A percentile compares a stretch with the other conserved stretches of the same genome.
phyloP scores from a whole-genome alignment of 2,797 vertebrate species.

The Holocentrus rufus region DNA sequence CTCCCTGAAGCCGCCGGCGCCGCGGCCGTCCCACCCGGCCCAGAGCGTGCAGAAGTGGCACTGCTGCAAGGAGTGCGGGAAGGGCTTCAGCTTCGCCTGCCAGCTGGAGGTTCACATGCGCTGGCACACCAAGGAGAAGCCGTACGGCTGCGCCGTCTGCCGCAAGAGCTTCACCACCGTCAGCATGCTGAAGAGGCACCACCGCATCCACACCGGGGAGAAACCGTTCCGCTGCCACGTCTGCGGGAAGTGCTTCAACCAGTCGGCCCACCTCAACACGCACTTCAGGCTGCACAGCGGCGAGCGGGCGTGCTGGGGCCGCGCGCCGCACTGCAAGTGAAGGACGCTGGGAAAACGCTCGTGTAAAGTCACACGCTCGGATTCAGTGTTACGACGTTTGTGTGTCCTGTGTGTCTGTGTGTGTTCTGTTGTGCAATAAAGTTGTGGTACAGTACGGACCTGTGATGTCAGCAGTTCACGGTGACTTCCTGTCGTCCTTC shows the following conservation, averaged over 20 bases:
- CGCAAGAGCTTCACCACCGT: slow-evolving; percentile 78
- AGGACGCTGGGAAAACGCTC: neutral
- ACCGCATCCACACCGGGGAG: slow-evolving; percentile 79
- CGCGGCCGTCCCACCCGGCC: slow-evolving; percentile 51
- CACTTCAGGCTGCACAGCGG: slow-evolving; percentile 78
- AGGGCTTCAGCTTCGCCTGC: slow-evolving; percentile 79
- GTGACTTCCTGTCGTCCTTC: too few relatives aligned
- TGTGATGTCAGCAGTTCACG: too few relatives aligned
- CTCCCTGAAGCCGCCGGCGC: slow-evolving; percentile 31
- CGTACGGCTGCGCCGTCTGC: slow-evolving; percentile 75
- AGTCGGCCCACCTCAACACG: slow-evolving; percentile 79
- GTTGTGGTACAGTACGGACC: too few relatives aligned
- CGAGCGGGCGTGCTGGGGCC: slow-evolving; percentile 61
- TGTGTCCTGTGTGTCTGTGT: too few relatives aligned
- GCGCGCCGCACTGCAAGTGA: slow-evolving; percentile 38
- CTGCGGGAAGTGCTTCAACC: slow-evolving; percentile 80
- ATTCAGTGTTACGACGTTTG: too few relatives aligned
- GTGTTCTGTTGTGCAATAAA: too few relatives aligned
- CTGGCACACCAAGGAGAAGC: slow-evolving; percentile 82
- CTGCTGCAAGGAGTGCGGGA: slow-evolving; percentile 77
- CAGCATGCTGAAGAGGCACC: slow-evolving; percentile 79
- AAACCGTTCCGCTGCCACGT: slow-evolving; percentile 78
- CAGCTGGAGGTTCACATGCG: slow-evolving; percentile 81
- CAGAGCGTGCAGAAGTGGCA: slow-evolving; percentile 73
- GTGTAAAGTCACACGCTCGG: neutral